These are phyloP conservation scores for Tragelaphus strepsiceros DNA, from an alignment of 2,113 vertebrate genomes.

Conservation along the genomic window DNA sequence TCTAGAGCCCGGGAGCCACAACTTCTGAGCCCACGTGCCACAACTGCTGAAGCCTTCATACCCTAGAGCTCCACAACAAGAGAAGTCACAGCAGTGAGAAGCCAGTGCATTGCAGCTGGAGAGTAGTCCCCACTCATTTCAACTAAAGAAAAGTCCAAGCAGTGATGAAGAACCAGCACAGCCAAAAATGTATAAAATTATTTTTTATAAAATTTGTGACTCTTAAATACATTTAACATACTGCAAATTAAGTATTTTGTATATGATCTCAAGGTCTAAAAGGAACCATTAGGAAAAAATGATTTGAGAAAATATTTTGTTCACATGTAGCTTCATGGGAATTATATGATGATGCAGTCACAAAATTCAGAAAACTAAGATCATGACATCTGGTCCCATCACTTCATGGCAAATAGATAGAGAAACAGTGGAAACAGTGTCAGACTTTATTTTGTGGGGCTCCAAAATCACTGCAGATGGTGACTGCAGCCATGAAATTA, in stretches of 20 bases:
- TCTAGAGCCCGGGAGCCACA: background rate
- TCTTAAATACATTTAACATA: slow-evolving; percentile 12
- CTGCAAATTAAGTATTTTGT: background rate
- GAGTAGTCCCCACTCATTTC: background rate
- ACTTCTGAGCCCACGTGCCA: rapidly evolving
- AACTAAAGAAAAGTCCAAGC: background rate
- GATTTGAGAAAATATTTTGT: background rate
- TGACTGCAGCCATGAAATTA: background rate
- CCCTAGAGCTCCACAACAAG: background rate
- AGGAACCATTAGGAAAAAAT: background rate
- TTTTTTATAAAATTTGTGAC: background rate
- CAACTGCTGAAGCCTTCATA: background rate
- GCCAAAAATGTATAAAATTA: background rate
- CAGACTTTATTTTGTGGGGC: background rate
- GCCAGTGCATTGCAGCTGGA: background rate
- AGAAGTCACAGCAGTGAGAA: background rate
- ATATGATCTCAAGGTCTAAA: background rate
- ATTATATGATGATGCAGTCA: background rate
- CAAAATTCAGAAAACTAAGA: background rate
- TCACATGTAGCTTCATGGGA: background rate
- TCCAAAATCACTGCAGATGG: background rate
- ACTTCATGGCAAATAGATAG: background rate
- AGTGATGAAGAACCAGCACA: background rate
- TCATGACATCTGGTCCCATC: background rate
- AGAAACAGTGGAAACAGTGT: background rate